Evolutionary conservation across 2,113 vertebrate species (phyloP).

Genomic region (Deroptyus accipitrinus): DNA sequence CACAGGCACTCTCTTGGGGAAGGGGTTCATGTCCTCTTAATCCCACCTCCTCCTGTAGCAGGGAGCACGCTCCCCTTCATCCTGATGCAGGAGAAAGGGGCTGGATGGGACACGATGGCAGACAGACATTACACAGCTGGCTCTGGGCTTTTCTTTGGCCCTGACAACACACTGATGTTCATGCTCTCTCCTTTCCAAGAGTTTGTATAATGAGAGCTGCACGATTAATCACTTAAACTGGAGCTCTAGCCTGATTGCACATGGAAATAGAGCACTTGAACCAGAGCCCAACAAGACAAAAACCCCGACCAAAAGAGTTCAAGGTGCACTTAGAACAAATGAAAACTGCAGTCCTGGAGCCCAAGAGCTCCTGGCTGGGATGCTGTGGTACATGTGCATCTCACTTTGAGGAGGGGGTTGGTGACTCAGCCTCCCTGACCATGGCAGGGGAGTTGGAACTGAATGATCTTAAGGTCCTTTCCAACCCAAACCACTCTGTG

Average conservation of each 20-base stretch:
- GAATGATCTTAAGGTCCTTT: neutral
- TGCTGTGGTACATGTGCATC: fast-evolving
- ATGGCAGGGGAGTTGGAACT: neutral
- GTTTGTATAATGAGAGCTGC: conserved; percentile 41
- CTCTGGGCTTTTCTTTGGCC: conserved; percentile 4
- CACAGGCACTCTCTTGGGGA: neutral
- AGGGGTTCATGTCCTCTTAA: neutral
- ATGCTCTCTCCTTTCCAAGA: conserved; percentile 55
- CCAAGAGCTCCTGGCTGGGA: neutral
- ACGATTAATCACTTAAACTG: neutral
- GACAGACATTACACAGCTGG: neutral
- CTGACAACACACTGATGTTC: conserved; percentile 26
- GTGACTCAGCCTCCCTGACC: neutral
- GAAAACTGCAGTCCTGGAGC: neutral
- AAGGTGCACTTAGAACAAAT: neutral
- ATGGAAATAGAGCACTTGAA: neutral
- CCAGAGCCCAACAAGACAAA: conserved; percentile 37
- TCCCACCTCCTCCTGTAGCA: neutral
- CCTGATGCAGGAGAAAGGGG: neutral
- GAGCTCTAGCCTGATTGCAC: neutral
- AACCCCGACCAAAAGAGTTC: neutral
- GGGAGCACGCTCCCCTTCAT: too few species aligned
- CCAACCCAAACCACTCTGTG: neutral
- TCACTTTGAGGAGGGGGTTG: neutral
- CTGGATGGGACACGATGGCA: neutral